phyloP scores from a whole-genome alignment of 2,797 vertebrate genomes.

The Phalloptychus januarius region DNA sequence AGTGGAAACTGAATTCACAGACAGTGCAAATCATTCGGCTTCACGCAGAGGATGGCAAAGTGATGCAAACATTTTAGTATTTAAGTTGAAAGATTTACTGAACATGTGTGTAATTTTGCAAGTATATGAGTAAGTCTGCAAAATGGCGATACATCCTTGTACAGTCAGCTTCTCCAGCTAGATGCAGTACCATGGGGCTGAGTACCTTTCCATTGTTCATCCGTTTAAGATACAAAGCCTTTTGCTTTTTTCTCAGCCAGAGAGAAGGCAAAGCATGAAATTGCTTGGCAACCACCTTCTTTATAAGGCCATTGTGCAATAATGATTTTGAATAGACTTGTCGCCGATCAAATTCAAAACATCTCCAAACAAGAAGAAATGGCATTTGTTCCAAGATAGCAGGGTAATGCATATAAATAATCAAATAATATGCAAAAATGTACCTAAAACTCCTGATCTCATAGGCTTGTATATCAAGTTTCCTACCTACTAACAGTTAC shows the following conservation, averaged over 20 bases:
- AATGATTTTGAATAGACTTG: conserved; percentile 78
- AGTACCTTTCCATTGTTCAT: conserved; percentile 76
- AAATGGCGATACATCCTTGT: conserved; percentile 71
- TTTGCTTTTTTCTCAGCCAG: conserved; percentile 73
- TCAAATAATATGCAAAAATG: too few relatives aligned
- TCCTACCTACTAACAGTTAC: conserved; percentile 32
- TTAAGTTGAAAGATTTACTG: conserved; percentile 34
- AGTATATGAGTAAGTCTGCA: conserved; percentile 63
- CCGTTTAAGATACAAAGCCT: conserved; percentile 73
- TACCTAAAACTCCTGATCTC: conserved; percentile 23
- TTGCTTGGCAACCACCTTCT: conserved; percentile 79
- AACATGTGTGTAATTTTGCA: conserved; percentile 40
- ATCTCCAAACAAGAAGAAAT: conserved; percentile 65
- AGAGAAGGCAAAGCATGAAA: conserved; percentile 74
- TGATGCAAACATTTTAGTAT: conserved; percentile 21
- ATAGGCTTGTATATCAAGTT: conserved; percentile 41
- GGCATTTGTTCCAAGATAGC: conserved; percentile 47
- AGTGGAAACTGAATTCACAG: conserved; percentile 34
- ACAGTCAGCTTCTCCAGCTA: conserved; percentile 69
- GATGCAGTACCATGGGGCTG: conserved; percentile 68
- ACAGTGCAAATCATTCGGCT: conserved; percentile 60
- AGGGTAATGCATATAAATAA: conserved; percentile 37
- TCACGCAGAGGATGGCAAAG: conserved; percentile 42
- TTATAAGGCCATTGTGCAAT: conserved; percentile 76
- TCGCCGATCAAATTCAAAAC: conserved; percentile 77